Conservation (phyloP, 2,113 vertebrate species). For the Cyphotilapia sp. region DNA sequence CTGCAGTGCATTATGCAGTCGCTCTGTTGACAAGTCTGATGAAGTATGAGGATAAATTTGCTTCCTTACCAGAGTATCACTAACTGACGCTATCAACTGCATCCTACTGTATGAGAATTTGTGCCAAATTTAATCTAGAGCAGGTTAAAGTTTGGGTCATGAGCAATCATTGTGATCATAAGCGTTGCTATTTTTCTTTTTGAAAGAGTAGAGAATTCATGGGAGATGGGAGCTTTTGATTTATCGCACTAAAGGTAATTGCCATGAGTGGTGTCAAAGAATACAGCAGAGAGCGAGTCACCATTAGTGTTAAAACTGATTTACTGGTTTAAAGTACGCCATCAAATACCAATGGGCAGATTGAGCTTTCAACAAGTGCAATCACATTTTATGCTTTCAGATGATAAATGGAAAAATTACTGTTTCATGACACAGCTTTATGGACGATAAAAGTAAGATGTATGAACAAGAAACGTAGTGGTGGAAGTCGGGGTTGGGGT, state of each 20-base stretch:
- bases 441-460: neutral
- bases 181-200: conserved; percentile 5
- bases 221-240: neutral
- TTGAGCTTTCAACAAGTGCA: neutral
- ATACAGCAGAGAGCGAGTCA: neutral
- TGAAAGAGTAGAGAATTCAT: neutral
- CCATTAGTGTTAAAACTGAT: conserved; percentile 30
- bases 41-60: neutral
- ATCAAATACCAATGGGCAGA: conserved; percentile 16
- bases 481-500: neutral
- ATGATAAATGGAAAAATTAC: neutral
- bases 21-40: neutral
- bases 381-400: neutral
- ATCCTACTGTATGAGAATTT: neutral
- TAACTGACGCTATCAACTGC: conserved; percentile 6
- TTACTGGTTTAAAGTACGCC: conserved; percentile 17
- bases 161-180: neutral
- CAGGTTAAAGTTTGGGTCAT: neutral
- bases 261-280: conserved; percentile 4
- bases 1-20: neutral
- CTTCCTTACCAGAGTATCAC: neutral
- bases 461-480: neutral
- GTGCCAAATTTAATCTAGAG: conserved; percentile 7
- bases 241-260: conserved; percentile 15
- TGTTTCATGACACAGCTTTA: neutral